Percentiles rank a stretch among this genome's conserved stretches.
phyloP scores from a whole-genome alignment of 2,888 invertebrate species.

The Chymomyza procnemis region DNA sequence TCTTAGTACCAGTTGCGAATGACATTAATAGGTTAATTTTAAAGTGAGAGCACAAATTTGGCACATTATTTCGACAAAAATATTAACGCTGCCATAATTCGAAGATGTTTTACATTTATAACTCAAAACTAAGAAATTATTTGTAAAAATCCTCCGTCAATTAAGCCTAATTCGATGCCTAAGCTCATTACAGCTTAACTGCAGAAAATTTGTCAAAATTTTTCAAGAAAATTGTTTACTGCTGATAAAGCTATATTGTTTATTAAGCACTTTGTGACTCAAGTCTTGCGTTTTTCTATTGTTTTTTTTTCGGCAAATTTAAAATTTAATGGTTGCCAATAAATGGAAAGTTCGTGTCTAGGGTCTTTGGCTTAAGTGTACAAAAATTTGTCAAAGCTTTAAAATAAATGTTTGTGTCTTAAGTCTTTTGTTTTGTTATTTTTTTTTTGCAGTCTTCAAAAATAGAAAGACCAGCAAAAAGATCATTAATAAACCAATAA shows the following conservation, averaged over 20 bases:
- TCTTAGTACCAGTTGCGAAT: too few species aligned
- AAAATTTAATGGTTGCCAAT: neutral
- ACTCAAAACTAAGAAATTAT: too few species aligned
- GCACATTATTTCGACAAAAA: too few species aligned
- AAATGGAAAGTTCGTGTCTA: constrained; percentile 25
- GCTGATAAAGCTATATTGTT: neutral
- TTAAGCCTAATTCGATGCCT: too few species aligned
- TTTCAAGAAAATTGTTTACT: neutral
- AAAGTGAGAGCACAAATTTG: too few species aligned
- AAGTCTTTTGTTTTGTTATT: neutral
- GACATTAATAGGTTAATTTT: too few species aligned
- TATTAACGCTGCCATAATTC: too few species aligned
- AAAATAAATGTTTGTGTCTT: neutral
- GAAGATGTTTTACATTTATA: too few species aligned
- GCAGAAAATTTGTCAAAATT: neutral
- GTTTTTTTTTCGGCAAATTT: neutral
- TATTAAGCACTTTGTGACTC: constrained; percentile 48
- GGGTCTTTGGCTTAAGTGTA: constrained; percentile 25
- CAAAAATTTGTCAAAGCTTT: neutral
- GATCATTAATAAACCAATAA: neutral
- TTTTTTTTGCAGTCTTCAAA: neutral
- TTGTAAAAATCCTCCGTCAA: too few species aligned
- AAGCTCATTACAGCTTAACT: too few species aligned
- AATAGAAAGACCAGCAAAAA: neutral
- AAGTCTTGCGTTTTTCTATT: constrained; percentile 49